Base-by-base conservation (phyloP, 2,113 vertebrate species). In the Ictidomys tridecemlineatus region DNA sequence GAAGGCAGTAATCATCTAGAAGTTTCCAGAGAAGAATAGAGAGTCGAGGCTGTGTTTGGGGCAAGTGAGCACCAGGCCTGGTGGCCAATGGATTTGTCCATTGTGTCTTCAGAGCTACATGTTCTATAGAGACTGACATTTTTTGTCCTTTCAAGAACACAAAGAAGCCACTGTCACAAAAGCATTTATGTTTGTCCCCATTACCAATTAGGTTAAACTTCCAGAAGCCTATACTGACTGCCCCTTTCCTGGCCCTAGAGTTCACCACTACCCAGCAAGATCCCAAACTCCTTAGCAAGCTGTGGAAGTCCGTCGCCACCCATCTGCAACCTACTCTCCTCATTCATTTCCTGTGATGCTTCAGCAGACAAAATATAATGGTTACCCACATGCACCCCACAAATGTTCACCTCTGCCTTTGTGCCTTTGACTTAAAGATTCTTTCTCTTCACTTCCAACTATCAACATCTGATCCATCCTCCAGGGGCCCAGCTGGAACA, bases 61-160 rank as follows among this genome's bases (percentile, higher is more conserved):
- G n/a, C 42, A 83, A 69, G 42, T 34, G 70, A 77, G 61, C 70
- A 28, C 42, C 39, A 16, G 26, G 12, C 34, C 58, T 78, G 73
- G 28, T 65, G 28, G 18, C 42, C 12, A 20, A 76, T 24, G 4
- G 37, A 18, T 12, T 51, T 30, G 53, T 67, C 32, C 8, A 45
- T 39, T 37, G 0, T 17, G 78, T 12, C 0, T 0, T 28, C 78
- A 72, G 18, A 91, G n/a, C 39, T 42, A 0, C 5, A 1, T 2
- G 17, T 56, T 32, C 65, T 39, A 1, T 10, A 53, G 37, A 67
- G 53, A 73, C 7, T 45, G 42, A 26, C n/a, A 26, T n/a, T 12
- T 45, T 18, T 24, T 58, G 12, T 5, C 45, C 20, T 39, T 24
- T 53, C 13, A 6, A 30, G 61, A 42, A 30, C 17, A 48, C 45